phyloP scores from a whole-genome alignment of 2,888 invertebrate genomes.

The Asteroscopus sphinx region DNA sequence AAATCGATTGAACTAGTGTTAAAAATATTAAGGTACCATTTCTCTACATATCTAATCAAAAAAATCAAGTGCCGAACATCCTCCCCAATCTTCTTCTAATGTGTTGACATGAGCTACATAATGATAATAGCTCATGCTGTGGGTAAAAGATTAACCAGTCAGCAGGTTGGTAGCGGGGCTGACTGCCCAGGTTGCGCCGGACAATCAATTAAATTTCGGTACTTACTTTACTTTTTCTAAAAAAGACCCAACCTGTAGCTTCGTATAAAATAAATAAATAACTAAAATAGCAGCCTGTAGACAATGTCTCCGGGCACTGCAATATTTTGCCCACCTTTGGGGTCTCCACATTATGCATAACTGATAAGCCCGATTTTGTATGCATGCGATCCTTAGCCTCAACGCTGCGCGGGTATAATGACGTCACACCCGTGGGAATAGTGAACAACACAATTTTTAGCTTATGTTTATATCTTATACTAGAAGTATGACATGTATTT shows the following conservation, averaged over 20 bases:
- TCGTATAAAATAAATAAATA: slow-evolving; percentile 15
- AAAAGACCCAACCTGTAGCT: not conserved
- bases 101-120: too few relatives aligned
- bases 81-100: too few relatives aligned
- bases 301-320: slow-evolving; percentile 69
- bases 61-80: too few relatives aligned
- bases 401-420: slow-evolving; percentile 76
- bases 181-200: too few relatives aligned
- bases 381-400: slow-evolving; percentile 88
- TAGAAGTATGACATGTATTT: too few relatives aligned
- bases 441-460: slow-evolving; percentile 69
- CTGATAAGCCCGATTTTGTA: slow-evolving; percentile 89
- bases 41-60: too few relatives aligned
- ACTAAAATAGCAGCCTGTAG: slow-evolving; percentile 49
- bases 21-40: too few relatives aligned
- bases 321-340: slow-evolving; percentile 89
- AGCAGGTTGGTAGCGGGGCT: too few relatives aligned
- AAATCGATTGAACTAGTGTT: too few relatives aligned
- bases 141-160: too few relatives aligned
- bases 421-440: slow-evolving; percentile 78
- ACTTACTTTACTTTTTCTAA: not conserved
- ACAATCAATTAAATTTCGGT: too few relatives aligned
- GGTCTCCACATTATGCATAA: slow-evolving; percentile 90
- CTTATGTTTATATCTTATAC: slow-evolving; percentile 49
- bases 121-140: too few relatives aligned